phyloP scores from a whole-genome alignment of 1,140 invertebrate species.

The Eumeta japonica region DNA sequence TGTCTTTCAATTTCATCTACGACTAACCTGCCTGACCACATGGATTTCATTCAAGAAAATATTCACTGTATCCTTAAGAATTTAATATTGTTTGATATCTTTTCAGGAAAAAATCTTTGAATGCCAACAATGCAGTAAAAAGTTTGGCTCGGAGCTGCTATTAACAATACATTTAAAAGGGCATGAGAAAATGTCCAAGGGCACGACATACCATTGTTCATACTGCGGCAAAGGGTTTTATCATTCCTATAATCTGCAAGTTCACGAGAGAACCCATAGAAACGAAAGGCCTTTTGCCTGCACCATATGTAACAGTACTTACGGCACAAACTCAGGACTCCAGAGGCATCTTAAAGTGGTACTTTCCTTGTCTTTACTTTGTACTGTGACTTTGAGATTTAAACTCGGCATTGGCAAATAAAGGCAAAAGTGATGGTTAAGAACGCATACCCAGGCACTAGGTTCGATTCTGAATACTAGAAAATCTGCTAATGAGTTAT shows the following conservation, averaged over 20 bases:
- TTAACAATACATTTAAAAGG: constrained; percentile 61
- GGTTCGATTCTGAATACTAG: too few species aligned
- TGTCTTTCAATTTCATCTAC: too few species aligned
- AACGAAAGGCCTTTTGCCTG: constrained; percentile 50
- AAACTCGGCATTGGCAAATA: too few species aligned
- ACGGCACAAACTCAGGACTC: constrained; percentile 43
- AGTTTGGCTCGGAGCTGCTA: constrained; percentile 62
- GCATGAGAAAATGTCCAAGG: constrained; percentile 41
- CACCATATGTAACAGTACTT: constrained; percentile 50
- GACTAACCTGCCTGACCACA: too few species aligned
- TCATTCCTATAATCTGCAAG: constrained; percentile 38
- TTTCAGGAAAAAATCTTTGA: constrained; percentile 57
- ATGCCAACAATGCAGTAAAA: constrained; percentile 61
- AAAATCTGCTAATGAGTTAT: too few species aligned
- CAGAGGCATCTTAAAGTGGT: constrained; percentile 48
- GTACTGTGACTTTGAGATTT: too few species aligned
- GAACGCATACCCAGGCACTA: too few species aligned
- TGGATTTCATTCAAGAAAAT: too few species aligned
- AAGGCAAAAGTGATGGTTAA: too few species aligned
- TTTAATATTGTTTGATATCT: constrained; percentile 6
- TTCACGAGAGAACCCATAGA: constrained; percentile 48
- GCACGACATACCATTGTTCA: constrained; percentile 33
- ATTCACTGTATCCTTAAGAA: too few species aligned
- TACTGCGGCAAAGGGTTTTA: constrained; percentile 49
- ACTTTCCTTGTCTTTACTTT: constrained; percentile 12